Percentiles rank a stretch among this genome's conserved stretches.
Conservation (phyloP, 2,888 invertebrate genomes). For the Epirrhoe tristata region DNA sequence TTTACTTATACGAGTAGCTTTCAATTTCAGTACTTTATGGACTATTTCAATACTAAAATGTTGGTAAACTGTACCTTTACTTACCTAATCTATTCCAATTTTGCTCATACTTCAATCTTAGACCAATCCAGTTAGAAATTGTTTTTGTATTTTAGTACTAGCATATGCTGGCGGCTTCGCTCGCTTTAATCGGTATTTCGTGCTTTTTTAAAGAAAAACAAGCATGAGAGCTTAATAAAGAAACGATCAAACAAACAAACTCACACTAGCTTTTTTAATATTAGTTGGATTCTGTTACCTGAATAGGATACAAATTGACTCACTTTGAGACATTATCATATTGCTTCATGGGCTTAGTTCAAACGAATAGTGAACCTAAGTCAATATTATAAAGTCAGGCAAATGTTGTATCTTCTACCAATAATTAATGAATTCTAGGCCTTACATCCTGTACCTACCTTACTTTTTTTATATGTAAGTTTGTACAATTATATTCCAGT, state of each 20-base stretch:
- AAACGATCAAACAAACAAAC: too few relatives aligned
- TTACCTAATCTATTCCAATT: background rate
- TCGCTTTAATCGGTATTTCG: too few relatives aligned
- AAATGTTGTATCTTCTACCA: background rate
- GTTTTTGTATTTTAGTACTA: background rate
- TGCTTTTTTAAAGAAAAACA: too few relatives aligned
- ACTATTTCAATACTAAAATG: background rate
- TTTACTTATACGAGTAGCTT: background rate
- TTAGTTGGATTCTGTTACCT: too few relatives aligned
- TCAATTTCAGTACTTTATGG: background rate
- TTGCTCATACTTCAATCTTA: background rate
- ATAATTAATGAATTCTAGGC: too few relatives aligned
- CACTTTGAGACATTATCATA: conserved; percentile 13
- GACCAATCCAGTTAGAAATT: background rate
- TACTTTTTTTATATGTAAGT: too few relatives aligned
- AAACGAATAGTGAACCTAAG: background rate
- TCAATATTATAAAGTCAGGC: background rate
- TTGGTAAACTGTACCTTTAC: background rate
- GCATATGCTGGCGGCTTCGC: too few relatives aligned
- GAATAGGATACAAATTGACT: conserved; percentile 3
- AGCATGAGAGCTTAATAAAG: too few relatives aligned
- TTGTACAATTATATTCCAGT: too few relatives aligned
- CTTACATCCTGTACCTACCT: too few relatives aligned
- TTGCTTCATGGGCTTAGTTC: conserved; percentile 3
- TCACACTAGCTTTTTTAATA: too few relatives aligned